phyloP scores from a whole-genome alignment of 2,797 vertebrate genomes.

The Heterohyrax brucei region DNA sequence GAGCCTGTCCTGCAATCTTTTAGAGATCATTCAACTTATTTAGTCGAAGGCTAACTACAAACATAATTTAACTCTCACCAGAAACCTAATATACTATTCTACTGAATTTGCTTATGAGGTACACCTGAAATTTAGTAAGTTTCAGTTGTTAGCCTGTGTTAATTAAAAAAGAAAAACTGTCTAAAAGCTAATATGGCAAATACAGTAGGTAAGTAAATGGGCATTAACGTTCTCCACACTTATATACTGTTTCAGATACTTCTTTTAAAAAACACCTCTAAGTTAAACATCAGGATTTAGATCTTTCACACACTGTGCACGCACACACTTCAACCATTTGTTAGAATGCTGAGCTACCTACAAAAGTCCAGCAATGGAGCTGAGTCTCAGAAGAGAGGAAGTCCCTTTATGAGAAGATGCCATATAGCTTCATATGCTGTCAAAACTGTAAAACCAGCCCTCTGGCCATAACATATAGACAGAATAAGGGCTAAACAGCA shows the following conservation, averaged over 20 bases:
- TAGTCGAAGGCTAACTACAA: slow-evolving; percentile 41
- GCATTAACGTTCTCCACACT: slow-evolving; percentile 2
- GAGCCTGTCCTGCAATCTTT: neutral
- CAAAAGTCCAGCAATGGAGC: neutral
- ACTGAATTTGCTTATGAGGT: neutral
- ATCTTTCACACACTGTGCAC: neutral
- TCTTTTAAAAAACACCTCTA: neutral
- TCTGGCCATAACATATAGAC: neutral
- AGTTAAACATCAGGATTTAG: neutral
- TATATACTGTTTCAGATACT: neutral
- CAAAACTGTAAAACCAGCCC: neutral
- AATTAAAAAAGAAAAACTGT: neutral
- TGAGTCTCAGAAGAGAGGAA: neutral
- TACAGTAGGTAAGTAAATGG: neutral
- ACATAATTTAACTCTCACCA: slow-evolving; percentile 15
- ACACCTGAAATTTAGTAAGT: neutral
- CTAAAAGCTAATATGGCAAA: neutral
- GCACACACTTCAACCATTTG: neutral
- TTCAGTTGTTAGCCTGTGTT: slow-evolving; percentile 28
- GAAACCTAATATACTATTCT: neutral
- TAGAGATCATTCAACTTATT: neutral
- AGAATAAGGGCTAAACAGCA: neutral
- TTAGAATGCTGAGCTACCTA: neutral
- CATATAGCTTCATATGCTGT: neutral
- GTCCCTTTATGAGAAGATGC: neutral